Base-by-base conservation (phyloP, 2,797 vertebrate species). In the Anguilla marmorata region DNA sequence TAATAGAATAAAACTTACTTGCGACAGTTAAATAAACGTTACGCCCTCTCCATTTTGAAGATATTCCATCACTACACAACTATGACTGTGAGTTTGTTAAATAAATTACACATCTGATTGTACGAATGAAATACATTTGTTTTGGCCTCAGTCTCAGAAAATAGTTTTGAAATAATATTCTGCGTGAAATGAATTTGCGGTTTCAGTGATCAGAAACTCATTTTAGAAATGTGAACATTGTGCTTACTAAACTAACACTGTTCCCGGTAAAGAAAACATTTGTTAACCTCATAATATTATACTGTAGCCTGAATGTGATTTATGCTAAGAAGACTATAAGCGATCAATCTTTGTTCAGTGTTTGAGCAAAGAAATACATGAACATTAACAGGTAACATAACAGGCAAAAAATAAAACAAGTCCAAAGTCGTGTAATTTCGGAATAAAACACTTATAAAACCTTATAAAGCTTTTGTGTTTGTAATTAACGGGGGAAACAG, bases 1-100 rank as follows among this genome's bases (percentile, higher is more conserved):
- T 90, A 91, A 93, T 92, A 91, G 91, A 93, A 84, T 76, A 84
- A 90, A 88, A 8, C 52, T 93, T 90, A 84, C 89, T 86, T 66
- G 89, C 63, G 63, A 90, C 84, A 89, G 88, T 50, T 92, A 91
- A 91, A 76, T 41, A 89, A 90, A 69, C 30, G 27, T 21, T 11
- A 66, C 12, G 21, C 63, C 45, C 58, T 82, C 27, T 30, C 52
- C 33, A 8, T 52, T 50, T 88, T 76, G 1, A 88, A 76, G 66
- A 56, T 56, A 79, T 76, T 66, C 37, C 37, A 50, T 60, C 79
- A 83, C 54, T 84, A 72, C 58, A 41, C 63, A 24, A 87, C 33
- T 72, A 87, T 37, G 60, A 63, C 86, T 52, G 33, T 2, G 41
- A 87, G 7, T 84, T 60, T 41, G 27, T 72, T 88, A 85, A 72